phyloP scores from a whole-genome alignment of 2,888 invertebrate species.

The Mongoloraphidia duomilia region DNA sequence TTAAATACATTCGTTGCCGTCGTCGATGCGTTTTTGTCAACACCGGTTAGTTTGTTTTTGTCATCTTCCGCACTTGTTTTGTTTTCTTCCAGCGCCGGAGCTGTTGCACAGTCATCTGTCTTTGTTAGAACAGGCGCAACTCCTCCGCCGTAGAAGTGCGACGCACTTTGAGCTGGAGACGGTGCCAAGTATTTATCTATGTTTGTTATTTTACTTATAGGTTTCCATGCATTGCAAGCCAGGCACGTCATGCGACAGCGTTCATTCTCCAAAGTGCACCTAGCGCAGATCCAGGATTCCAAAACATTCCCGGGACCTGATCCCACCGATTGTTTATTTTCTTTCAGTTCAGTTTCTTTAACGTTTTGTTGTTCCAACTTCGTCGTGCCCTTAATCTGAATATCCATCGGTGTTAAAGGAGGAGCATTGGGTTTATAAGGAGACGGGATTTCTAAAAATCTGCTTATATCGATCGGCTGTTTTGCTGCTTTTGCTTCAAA shows the following conservation, averaged over 20 bases:
- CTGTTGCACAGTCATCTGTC: neutral
- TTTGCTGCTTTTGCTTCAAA: slow-evolving; percentile 1
- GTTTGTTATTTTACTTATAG: slow-evolving; percentile 20
- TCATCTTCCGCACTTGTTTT: slow-evolving; percentile 25
- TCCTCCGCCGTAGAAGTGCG: no score
- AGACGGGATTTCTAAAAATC: slow-evolving; percentile 1
- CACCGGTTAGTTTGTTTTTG: slow-evolving; percentile 16
- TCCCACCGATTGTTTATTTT: no score
- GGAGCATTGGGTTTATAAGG: neutral
- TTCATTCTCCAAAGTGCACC: slow-evolving; percentile 44
- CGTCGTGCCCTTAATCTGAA: no score
- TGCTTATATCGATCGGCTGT: neutral
- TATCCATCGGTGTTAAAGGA: neutral
- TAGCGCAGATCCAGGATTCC: slow-evolving; percentile 38
- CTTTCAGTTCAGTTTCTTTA: no score
- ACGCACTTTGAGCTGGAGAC: neutral
- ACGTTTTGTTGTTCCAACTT: no score
- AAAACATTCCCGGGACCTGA: no score
- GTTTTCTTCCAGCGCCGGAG: slow-evolving; percentile 12
- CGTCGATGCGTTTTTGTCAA: slow-evolving; percentile 9
- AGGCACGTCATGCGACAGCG: slow-evolving; percentile 47
- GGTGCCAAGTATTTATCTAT: slow-evolving; percentile 3
- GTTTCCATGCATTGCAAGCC: slow-evolving; percentile 39
- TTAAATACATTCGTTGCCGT: slow-evolving; percentile 14
- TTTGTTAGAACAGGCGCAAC: no score